Percentiles rank a stretch among this genome's conserved stretches.
Evolutionary conservation across 2,113 vertebrate species (phyloP).

Genomic region (Stigmatopora nigra): DNA sequence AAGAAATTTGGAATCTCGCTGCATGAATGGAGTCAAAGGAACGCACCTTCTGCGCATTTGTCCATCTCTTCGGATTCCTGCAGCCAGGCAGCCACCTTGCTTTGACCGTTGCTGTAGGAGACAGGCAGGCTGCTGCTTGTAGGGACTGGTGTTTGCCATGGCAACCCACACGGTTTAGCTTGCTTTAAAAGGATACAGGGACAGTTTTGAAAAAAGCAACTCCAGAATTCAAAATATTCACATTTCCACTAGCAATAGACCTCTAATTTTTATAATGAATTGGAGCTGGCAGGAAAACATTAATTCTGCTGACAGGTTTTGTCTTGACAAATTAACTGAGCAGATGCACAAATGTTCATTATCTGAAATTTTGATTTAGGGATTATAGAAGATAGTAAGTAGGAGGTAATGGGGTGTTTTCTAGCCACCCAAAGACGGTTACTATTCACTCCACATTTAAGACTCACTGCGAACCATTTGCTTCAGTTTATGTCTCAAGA

Average conservation of each 20-base stretch:
- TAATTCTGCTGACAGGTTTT: neutral
- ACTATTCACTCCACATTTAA: neutral
- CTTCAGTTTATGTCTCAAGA: neutral
- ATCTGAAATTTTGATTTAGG: neutral
- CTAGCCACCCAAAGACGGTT: neutral
- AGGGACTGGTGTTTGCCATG: slow-evolving; percentile 77
- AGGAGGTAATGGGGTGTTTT: neutral
- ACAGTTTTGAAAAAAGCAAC: neutral
- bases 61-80: slow-evolving; percentile 98
- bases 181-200: slow-evolving; percentile 44
- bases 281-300: neutral
- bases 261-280: neutral
- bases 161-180: slow-evolving; percentile 76
- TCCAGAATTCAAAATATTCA: neutral
- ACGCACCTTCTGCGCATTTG: slow-evolving; percentile 91
- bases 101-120: slow-evolving; percentile 89
- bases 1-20: slow-evolving; percentile 4
- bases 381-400: neutral
- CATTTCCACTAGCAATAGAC: neutral
- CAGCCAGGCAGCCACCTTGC: slow-evolving; percentile 93
- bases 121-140: slow-evolving; percentile 81
- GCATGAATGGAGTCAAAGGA: slow-evolving; percentile 3
- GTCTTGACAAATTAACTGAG: neutral
- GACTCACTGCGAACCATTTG: neutral
- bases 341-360: neutral